Conservation (phyloP, 2,888 invertebrate genomes). For the Apamea crenata region DNA sequence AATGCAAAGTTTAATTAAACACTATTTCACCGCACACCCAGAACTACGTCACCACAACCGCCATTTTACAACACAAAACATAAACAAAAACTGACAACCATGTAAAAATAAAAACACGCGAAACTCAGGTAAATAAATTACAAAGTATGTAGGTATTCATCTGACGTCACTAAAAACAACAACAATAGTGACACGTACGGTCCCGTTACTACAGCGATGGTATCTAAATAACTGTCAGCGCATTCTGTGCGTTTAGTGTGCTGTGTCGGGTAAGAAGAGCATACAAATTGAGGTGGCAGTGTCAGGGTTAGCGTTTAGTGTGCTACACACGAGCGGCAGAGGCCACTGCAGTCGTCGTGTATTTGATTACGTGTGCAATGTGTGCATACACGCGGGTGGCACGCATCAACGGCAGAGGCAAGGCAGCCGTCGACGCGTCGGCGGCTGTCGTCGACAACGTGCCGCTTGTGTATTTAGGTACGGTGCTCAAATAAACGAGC, state of each 20-base stretch:
- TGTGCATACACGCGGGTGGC: no score
- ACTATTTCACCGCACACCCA: not conserved
- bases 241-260: conserved; percentile 70
- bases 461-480: no score
- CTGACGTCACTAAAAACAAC: conserved; percentile 36
- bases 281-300: conserved; percentile 47
- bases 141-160: not conserved
- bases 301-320: not conserved
- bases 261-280: conserved; percentile 25
- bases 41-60: conserved; percentile 16
- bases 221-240: conserved; percentile 84
- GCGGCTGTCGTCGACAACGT: no score
- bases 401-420: no score
- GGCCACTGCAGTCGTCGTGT: no score
- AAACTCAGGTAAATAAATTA: not conserved
- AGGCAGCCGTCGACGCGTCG: no score
- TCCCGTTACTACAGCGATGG: conserved; percentile 79
- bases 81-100: not conserved
- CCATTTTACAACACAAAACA: conserved; percentile 2
- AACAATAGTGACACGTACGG: conserved; percentile 64
- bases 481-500: no score
- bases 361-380: no score
- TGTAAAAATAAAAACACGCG: conserved; percentile 11
- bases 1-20: not conserved
- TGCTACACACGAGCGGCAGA: no score